Conservation (phyloP, 2,113 vertebrate species). For the Pterocles gutturalis region DNA sequence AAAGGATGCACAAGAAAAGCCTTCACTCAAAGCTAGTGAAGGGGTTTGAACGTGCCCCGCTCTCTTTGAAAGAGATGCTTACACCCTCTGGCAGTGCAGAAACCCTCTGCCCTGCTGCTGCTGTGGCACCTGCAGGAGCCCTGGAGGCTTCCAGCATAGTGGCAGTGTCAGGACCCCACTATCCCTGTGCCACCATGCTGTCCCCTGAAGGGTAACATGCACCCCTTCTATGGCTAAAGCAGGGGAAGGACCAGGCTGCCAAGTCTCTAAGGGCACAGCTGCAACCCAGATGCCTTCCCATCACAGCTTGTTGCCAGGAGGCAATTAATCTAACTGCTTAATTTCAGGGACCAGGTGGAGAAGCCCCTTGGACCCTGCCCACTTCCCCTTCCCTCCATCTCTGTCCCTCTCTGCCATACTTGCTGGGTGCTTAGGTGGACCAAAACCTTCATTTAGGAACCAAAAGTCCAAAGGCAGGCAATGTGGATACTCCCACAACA, state of each 20-base stretch:
- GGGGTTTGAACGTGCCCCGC: fast-evolving
- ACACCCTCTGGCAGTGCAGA: not conserved
- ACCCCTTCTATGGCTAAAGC: not conserved
- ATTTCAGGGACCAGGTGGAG: not conserved
- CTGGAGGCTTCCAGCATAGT: not conserved
- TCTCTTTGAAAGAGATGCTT: not conserved
- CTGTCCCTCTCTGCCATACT: not conserved
- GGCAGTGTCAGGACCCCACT: not conserved
- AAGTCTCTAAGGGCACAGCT: not conserved
- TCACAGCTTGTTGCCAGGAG: not conserved
- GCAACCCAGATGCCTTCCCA: not conserved
- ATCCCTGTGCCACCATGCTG: not conserved
- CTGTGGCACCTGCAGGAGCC: not conserved
- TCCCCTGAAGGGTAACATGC: not conserved
- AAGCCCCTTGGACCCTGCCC: not conserved
- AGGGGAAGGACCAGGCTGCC: not conserved
- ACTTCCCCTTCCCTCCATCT: not conserved
- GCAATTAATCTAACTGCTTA: not conserved
- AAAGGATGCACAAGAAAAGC: not conserved
- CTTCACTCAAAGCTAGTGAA: fast-evolving
- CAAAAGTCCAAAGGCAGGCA: too few species aligned
- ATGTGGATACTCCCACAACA: too few species aligned
- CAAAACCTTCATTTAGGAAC: too few species aligned
- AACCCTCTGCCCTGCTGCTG: not conserved
- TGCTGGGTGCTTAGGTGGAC: too few species aligned